These are phyloP conservation scores for Distichodus sexfasciatus DNA, from an alignment of 2,797 vertebrate species.

Conservation along the genomic window DNA sequence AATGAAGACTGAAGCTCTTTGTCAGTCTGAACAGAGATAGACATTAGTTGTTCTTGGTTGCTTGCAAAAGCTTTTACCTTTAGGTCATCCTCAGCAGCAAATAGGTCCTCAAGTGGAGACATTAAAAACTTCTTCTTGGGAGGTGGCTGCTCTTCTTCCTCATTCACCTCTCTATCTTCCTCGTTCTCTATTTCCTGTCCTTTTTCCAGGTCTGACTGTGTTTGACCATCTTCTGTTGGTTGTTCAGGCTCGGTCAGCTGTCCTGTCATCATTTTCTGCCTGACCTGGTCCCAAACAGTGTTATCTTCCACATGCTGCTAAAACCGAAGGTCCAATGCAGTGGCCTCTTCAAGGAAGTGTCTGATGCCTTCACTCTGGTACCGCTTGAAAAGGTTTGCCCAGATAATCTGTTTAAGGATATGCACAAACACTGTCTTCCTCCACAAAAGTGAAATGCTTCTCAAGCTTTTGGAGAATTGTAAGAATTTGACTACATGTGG, in stretches of 20 bases:
- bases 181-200: too few species aligned
- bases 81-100: too few species aligned
- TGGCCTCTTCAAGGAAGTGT: constrained; percentile 28
- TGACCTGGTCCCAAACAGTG: constrained; percentile 2
- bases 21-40: neutral
- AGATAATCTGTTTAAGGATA: constrained; percentile 2
- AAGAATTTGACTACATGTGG: constrained; percentile 16
- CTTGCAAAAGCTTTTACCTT: too few species aligned
- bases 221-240: too few species aligned
- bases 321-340: constrained; percentile 11
- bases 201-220: too few species aligned
- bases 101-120: too few species aligned
- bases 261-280: neutral
- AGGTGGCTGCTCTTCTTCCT: too few species aligned
- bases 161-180: too few species aligned
- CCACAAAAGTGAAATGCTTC: neutral
- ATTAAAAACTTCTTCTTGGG: too few species aligned
- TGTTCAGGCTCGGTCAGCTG: neutral
- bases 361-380: constrained; percentile 21
- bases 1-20: neutral
- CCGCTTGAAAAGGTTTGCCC: neutral
- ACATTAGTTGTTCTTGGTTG: neutral
- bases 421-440: neutral
- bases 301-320: constrained; percentile 4
- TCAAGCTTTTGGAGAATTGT: constrained; percentile 23